These are phyloP conservation scores for Drosophila neocordata DNA, from an alignment of 1,140 invertebrate species.

Conservation along the genomic window DNA sequence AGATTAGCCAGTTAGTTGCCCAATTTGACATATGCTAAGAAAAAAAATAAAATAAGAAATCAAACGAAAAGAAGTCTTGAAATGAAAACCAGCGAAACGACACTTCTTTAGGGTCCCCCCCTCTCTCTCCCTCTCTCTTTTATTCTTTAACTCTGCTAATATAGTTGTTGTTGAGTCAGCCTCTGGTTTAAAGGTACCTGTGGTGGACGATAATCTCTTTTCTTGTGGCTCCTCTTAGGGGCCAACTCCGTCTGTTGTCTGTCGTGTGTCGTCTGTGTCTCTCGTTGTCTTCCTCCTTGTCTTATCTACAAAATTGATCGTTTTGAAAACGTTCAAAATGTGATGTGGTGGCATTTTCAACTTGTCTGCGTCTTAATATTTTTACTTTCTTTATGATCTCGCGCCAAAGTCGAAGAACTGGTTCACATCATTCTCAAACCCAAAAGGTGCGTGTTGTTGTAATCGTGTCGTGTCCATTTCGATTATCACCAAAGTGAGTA, in stretches of 20 bases:
- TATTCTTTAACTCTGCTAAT: slow-evolving; percentile 23
- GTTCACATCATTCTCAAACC: slow-evolving; percentile 48
- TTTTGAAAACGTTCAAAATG: slow-evolving; percentile 82
- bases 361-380: slow-evolving; percentile 82
- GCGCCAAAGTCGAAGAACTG: slow-evolving; percentile 59
- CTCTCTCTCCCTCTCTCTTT: neutral
- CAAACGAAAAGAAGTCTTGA: neutral
- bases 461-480: slow-evolving; percentile 81
- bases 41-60: neutral
- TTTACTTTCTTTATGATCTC: slow-evolving; percentile 77
- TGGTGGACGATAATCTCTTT: slow-evolving; percentile 5
- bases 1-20: slow-evolving; percentile 80
- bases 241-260: neutral
- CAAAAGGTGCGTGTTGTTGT: slow-evolving; percentile 54
- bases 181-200: neutral
- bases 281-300: slow-evolving; percentile 6
- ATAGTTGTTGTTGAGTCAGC: slow-evolving; percentile 36
- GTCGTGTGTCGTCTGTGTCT: neutral
- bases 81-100: slow-evolving; percentile 4
- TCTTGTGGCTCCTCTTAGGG: neutral
- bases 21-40: slow-evolving; percentile 78
- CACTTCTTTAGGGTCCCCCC: neutral
- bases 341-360: slow-evolving; percentile 83
- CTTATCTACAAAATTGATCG: slow-evolving; percentile 81
- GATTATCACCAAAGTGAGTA: slow-evolving; percentile 82